phyloP scores from a whole-genome alignment of 2,888 invertebrate genomes.

The Metalampra italica region DNA sequence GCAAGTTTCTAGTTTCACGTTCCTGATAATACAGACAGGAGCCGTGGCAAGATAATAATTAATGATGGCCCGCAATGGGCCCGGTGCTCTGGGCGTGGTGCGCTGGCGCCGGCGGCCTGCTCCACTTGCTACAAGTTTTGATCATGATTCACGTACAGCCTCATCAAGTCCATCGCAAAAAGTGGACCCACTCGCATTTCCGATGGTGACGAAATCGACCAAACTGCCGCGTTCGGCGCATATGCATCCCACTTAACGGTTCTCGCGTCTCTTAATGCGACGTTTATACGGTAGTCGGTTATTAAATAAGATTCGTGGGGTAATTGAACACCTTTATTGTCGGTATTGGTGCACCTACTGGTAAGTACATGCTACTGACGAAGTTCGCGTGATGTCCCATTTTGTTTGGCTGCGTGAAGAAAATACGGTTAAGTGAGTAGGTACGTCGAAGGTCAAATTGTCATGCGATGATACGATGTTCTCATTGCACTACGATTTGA shows the following conservation, averaged over 20 bases:
- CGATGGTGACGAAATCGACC: slow-evolving; percentile 57
- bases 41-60: slow-evolving; percentile 55
- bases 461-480: slow-evolving; percentile 12
- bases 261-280: slow-evolving; percentile 59
- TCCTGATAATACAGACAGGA: slow-evolving; percentile 30
- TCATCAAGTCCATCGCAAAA: slow-evolving; percentile 47
- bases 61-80: slow-evolving; percentile 43
- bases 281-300: slow-evolving; percentile 68
- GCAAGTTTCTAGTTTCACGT: slow-evolving; percentile 24
- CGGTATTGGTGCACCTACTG: slow-evolving; percentile 41
- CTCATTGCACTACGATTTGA: neutral
- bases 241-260: slow-evolving; percentile 66
- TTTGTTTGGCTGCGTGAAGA: slow-evolving; percentile 38
- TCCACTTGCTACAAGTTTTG: slow-evolving; percentile 43
- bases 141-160: slow-evolving; percentile 50
- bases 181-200: slow-evolving; percentile 51
- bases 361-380: slow-evolving; percentile 35
- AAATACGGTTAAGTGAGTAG: slow-evolving; percentile 37
- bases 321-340: slow-evolving; percentile 60
- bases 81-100: slow-evolving; percentile 61
- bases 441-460: slow-evolving; percentile 13
- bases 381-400: slow-evolving; percentile 30
- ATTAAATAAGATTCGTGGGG: slow-evolving; percentile 64
- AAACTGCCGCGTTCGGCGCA: slow-evolving; percentile 38
- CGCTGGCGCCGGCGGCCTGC: slow-evolving; percentile 60